phyloP scores from a whole-genome alignment of 2,113 vertebrate genomes.

The Oceanites oceanicus region DNA sequence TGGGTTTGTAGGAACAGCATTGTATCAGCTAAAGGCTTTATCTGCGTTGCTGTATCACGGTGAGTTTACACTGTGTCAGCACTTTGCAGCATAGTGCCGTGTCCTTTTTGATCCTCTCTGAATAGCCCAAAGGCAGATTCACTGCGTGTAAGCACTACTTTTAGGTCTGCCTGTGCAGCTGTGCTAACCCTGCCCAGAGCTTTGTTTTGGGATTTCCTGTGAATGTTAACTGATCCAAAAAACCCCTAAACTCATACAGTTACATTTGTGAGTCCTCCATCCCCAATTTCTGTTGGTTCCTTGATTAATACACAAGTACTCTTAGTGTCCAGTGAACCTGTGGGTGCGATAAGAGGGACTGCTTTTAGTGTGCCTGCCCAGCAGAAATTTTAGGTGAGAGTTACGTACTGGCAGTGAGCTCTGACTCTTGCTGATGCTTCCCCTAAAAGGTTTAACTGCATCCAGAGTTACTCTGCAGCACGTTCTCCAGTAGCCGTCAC shows the following conservation, averaged over 20 bases:
- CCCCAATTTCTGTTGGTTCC: not conserved
- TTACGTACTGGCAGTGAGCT: not conserved
- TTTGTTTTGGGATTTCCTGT: not conserved
- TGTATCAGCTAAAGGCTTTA: not conserved
- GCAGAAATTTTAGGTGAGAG: not conserved
- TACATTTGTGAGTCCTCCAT: not conserved
- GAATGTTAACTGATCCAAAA: not conserved
- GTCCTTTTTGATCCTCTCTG: not conserved
- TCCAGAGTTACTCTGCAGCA: not conserved
- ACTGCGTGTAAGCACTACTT: not conserved
- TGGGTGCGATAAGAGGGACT: not conserved
- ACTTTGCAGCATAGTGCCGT: not conserved
- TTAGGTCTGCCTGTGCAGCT: not conserved
- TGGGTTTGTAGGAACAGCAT: not conserved
- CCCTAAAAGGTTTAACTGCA: not conserved
- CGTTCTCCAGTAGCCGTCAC: not conserved
- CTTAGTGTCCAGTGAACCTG: not conserved
- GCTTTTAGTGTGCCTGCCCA: not conserved
- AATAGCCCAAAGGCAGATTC: not conserved
- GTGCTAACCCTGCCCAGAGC: not conserved
- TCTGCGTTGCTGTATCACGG: not conserved
- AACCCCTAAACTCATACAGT: not conserved
- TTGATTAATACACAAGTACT: not conserved
- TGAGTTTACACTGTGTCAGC: not conserved
- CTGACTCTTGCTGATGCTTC: not conserved